phyloP scores from a whole-genome alignment of 92 coral and sea anemone species.

The Bergia puertoricense region DNA sequence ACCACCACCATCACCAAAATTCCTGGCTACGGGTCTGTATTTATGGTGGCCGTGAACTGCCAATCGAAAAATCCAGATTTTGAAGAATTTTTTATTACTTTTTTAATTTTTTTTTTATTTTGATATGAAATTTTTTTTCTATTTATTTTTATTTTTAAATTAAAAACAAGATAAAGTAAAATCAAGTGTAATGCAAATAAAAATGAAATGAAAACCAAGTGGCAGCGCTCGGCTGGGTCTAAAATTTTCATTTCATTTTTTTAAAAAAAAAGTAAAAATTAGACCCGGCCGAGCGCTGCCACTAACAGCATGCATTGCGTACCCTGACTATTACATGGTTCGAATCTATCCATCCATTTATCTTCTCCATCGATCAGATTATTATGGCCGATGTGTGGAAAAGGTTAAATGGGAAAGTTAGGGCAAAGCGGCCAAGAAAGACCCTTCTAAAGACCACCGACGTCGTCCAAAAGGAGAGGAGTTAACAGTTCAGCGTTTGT shows the following conservation, averaged over 20 bases:
- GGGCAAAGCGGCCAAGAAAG: slow-evolving; percentile 35
- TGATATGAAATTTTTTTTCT: not conserved
- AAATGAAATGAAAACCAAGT: slow-evolving; percentile 6
- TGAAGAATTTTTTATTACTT: too few species aligned
- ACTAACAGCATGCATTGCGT: slow-evolving; percentile 12
- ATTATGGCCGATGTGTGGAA: slow-evolving; percentile 26
- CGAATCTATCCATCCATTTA: not conserved
- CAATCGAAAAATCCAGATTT: too few species aligned
- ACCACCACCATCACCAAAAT: too few species aligned
- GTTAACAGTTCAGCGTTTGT: slow-evolving; percentile 42
- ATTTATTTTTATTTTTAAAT: not conserved
- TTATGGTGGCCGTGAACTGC: too few species aligned
- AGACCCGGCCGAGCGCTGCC: not conserved
- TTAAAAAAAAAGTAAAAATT: not conserved
- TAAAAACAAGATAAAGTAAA: not conserved
- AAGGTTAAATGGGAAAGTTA: slow-evolving; percentile 34
- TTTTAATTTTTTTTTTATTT: not conserved
- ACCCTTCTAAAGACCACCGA: slow-evolving; percentile 34
- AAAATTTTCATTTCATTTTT: too few species aligned
- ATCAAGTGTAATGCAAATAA: not conserved
- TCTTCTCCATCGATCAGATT: too few species aligned
- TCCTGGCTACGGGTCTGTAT: too few species aligned
- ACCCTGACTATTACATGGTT: not conserved
- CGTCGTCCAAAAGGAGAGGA: slow-evolving; percentile 24
- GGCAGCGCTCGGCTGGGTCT: not conserved